Conservation (phyloP, 2,888 invertebrate genomes). For the Osmoderma eremita region DNA sequence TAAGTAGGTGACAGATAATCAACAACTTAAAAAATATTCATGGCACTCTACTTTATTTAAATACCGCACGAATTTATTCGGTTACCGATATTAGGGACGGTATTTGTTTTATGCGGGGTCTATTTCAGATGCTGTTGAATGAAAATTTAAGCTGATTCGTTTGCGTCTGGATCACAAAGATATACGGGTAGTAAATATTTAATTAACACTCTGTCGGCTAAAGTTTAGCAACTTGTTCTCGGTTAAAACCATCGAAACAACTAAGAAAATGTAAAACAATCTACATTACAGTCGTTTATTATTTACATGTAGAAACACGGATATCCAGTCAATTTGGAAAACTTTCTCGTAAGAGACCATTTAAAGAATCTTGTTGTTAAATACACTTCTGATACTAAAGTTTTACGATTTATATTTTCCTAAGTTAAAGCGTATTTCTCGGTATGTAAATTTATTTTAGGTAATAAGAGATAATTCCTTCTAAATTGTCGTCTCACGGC, state of each 20-base stretch:
- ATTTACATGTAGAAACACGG: constrained; percentile 21
- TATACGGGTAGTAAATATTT: constrained; percentile 23
- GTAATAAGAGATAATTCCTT: too few species aligned
- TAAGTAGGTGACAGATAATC: too few species aligned
- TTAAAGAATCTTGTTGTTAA: constrained; percentile 11
- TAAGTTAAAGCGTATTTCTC: too few species aligned
- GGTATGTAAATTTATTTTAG: too few species aligned
- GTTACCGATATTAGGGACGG: too few species aligned
- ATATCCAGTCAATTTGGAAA: constrained; percentile 10
- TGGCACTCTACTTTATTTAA: too few species aligned
- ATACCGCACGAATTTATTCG: too few species aligned
- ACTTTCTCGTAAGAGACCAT: constrained; percentile 19
- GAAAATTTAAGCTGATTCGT: neutral
- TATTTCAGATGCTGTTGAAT: neutral
- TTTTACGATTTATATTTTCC: too few species aligned
- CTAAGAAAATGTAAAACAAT: constrained; percentile 28
- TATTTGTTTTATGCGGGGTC: too few species aligned
- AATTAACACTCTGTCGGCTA: constrained; percentile 22
- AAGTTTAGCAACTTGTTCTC: constrained; percentile 20
- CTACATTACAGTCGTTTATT: constrained; percentile 12
- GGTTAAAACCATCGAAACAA: constrained; percentile 16
- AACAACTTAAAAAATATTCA: too few species aligned
- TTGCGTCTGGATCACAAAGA: constrained; percentile 17
- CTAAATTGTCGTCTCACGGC: too few species aligned
- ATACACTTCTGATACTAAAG: neutral